Conservation (phyloP, 2,113 vertebrate genomes). For the Fukomys damarensis region DNA sequence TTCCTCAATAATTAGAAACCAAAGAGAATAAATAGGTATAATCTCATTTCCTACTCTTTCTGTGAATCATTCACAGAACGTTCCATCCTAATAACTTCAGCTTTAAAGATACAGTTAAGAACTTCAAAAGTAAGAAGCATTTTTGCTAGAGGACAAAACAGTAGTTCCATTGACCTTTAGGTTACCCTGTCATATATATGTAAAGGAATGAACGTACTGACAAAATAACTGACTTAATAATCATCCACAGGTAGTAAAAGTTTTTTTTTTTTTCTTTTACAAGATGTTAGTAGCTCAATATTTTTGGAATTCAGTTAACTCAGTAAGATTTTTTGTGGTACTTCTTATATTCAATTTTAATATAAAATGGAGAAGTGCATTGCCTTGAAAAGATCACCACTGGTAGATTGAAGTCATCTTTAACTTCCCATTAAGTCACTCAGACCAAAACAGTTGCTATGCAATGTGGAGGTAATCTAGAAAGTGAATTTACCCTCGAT, state of each 20-base stretch:
- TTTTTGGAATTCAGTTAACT: background rate
- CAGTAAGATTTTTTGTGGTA: background rate
- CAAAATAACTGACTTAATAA: background rate
- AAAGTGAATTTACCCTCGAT: background rate
- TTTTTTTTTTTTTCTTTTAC: too few species aligned
- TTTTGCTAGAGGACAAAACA: background rate
- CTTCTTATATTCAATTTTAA: background rate
- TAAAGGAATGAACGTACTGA: background rate
- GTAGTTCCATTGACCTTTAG: background rate
- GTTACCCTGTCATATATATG: rapidly evolving
- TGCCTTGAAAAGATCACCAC: background rate
- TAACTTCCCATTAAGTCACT: background rate
- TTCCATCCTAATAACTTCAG: background rate
- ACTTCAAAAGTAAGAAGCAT: background rate
- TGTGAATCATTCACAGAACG: background rate
- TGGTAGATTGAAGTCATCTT: background rate
- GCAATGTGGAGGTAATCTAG: background rate
- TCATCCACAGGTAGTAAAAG: background rate
- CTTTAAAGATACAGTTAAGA: background rate
- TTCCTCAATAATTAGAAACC: background rate
- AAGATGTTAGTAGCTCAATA: background rate
- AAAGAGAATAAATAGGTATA: background rate
- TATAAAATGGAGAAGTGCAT: background rate
- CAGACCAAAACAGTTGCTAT: background rate
- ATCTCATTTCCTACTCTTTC: background rate